These are phyloP conservation scores for Helicoverpa assulta DNA, from an alignment of 2,888 invertebrate genomes.

Conservation along the genomic window DNA sequence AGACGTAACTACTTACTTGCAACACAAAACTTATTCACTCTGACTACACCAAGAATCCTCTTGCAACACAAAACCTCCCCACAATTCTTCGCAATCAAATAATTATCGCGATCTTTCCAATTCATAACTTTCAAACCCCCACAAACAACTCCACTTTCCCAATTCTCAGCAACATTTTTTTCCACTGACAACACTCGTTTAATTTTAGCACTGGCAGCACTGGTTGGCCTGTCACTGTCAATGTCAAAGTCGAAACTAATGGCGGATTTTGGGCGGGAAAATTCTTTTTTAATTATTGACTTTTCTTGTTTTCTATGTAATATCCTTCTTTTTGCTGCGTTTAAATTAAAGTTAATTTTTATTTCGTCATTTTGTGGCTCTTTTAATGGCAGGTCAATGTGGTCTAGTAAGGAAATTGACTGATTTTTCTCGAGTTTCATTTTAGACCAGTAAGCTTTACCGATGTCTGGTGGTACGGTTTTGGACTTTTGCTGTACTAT, in stretches of 20 bases:
- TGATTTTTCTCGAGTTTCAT: constrained; percentile 78
- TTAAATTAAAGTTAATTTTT: constrained; percentile 75
- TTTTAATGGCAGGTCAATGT: constrained; percentile 67
- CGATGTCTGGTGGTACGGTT: constrained; percentile 70
- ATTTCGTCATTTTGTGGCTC: constrained; percentile 40
- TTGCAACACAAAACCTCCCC: constrained; percentile 82
- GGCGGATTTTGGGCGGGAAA: constrained; percentile 74
- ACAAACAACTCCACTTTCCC: constrained; percentile 79
- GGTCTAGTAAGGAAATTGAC: constrained; percentile 73
- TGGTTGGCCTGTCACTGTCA: constrained; percentile 77
- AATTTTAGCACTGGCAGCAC: constrained; percentile 75
- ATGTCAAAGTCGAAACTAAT: constrained; percentile 67
- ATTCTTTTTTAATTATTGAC: constrained; percentile 59
- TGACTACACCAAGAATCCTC: constrained; percentile 72
- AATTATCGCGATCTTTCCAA: constrained; percentile 71
- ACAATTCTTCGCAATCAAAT: constrained; percentile 80
- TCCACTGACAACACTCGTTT: constrained; percentile 68
- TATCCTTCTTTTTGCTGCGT: constrained; percentile 78
- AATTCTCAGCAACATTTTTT: constrained; percentile 67
- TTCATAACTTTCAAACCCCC: constrained; percentile 79
- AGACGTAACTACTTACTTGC: constrained; percentile 73
- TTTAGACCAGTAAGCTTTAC: constrained; percentile 84
- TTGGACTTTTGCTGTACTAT: constrained; percentile 80
- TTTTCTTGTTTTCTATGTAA: constrained; percentile 73
- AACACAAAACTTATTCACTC: constrained; percentile 73